phyloP scores from a whole-genome alignment of 1,140 invertebrate species.

The Drosophila rhopaloa region DNA sequence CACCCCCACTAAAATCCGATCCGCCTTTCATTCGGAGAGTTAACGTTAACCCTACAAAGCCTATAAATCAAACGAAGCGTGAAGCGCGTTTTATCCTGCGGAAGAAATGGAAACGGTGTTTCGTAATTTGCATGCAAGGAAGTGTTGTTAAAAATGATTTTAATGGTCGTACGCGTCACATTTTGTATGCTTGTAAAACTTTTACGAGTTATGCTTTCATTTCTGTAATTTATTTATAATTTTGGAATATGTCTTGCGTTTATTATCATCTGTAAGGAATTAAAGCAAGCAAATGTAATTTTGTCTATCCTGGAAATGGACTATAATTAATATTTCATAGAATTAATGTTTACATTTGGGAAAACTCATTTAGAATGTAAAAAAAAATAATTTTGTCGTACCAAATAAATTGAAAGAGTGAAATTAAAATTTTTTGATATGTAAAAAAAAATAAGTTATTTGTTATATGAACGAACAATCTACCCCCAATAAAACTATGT shows the following conservation, averaged over 20 bases:
- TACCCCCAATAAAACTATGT: too few relatives aligned
- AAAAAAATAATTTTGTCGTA: too few relatives aligned
- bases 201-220: slow-evolving; percentile 46
- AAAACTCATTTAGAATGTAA: too few relatives aligned
- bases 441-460: too few relatives aligned
- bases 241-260: slow-evolving; percentile 24
- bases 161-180: slow-evolving; percentile 48
- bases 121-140: slow-evolving; percentile 55
- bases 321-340: neutral
- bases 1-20: slow-evolving; percentile 15
- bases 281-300: slow-evolving; percentile 1
- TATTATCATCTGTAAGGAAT: slow-evolving; percentile 8
- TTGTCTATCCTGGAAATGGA: neutral
- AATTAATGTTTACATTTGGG: too few relatives aligned
- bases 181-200: slow-evolving; percentile 49
- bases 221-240: slow-evolving; percentile 47
- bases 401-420: too few relatives aligned
- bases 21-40: slow-evolving; percentile 37
- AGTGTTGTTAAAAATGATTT: slow-evolving; percentile 61
- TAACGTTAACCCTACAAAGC: slow-evolving; percentile 19
- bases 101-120: slow-evolving; percentile 34
- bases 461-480: too few relatives aligned
- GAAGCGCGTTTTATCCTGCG: slow-evolving; percentile 64
- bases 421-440: too few relatives aligned
- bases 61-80: slow-evolving; percentile 77